Evolutionary conservation across 2,797 vertebrate species (phyloP).

Genomic region (Perodicticus potto): DNA sequence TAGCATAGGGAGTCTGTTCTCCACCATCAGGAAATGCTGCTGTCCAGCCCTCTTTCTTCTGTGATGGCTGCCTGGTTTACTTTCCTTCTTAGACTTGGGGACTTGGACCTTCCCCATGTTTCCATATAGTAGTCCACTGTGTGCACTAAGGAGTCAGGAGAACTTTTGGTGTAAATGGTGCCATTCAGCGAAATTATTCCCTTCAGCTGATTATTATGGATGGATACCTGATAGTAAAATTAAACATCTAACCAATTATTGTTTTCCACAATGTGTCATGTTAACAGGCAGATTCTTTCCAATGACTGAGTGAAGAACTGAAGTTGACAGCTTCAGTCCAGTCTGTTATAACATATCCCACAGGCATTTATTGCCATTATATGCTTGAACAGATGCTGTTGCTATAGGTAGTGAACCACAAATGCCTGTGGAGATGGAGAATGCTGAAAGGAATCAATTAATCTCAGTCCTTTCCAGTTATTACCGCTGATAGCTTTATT

Average conservation of each 20-base stretch:
- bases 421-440: not conserved
- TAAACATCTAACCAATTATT: not conserved
- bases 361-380: not conserved
- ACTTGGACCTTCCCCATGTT: not conserved
- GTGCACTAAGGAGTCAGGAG: not conserved
- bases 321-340: not conserved
- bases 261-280: not conserved
- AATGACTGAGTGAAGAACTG: not conserved
- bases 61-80: not conserved
- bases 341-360: not conserved
- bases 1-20: accelerated
- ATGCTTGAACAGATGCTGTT: not conserved
- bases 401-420: not conserved
- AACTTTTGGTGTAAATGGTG: not conserved
- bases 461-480: not conserved
- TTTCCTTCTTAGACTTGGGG: not conserved
- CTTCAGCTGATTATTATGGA: not conserved
- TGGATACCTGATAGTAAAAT: not conserved
- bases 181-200: not conserved
- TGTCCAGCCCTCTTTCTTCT: not conserved
- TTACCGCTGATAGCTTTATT: not conserved
- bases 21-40: accelerated
- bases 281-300: slow-evolving; percentile 6
- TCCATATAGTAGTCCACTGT: not conserved
- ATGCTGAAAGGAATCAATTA: not conserved